These are phyloP conservation scores for Parnassius mnemosyne DNA, from an alignment of 2,888 invertebrate species.

Conservation along the genomic window DNA sequence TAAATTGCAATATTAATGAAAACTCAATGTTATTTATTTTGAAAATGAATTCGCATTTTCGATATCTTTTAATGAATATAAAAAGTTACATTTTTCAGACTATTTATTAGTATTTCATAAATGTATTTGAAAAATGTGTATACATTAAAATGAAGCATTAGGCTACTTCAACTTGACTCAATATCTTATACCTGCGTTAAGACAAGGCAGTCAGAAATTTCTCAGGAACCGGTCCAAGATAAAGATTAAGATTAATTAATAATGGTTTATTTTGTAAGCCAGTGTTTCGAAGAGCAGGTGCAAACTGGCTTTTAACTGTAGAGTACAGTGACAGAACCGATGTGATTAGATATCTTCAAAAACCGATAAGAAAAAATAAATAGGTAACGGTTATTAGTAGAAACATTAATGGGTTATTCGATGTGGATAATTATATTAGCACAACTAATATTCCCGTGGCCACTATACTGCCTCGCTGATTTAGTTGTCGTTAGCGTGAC, in stretches of 20 bases:
- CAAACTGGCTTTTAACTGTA: conserved; percentile 22
- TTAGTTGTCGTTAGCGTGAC: no score
- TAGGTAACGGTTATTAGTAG: conserved; percentile 15
- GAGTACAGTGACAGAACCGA: conserved; percentile 24
- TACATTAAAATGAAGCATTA: conserved; percentile 16
- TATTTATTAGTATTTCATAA: conserved; percentile 1
- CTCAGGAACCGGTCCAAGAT: conserved; percentile 24
- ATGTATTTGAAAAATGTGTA: conserved; percentile 6
- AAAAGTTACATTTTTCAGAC: no score
- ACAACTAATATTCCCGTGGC: no score
- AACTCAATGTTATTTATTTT: no score
- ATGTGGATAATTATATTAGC: neutral
- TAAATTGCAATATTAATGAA: no score
- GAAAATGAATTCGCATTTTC: no score
- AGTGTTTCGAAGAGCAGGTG: conserved; percentile 24
- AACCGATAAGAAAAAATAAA: conserved; percentile 14
- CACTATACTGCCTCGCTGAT: no score
- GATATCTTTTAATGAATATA: no score
- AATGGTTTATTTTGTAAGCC: conserved; percentile 27
- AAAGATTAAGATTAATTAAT: conserved; percentile 27
- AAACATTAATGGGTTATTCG: neutral
- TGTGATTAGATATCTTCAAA: conserved; percentile 20
- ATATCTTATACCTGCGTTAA: conserved; percentile 22
- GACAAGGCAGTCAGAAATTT: conserved; percentile 26
- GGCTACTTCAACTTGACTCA: conserved; percentile 14